Evolutionary conservation across 2,888 invertebrate species (phyloP), one percentile per base, ranked within the genome.

Genomic region (Callyntrura sp.): DNA sequence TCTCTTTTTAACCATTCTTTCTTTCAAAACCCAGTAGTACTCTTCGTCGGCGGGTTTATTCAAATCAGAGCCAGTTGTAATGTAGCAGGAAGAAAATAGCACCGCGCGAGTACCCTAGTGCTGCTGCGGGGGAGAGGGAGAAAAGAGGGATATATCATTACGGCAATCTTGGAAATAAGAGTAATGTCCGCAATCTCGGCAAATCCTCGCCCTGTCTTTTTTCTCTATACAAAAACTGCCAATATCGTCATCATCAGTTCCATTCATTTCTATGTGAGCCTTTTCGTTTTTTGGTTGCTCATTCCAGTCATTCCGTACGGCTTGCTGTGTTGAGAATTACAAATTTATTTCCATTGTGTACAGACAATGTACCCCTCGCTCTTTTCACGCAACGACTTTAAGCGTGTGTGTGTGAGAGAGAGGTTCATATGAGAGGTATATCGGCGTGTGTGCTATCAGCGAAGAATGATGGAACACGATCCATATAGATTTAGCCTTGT

Each of bases 121-220:
- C n/a, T n/a, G 25, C 17, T 17, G 17, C 11, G 11, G 9, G 14
- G 51, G 12, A 51, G 14, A 11, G 12, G 12, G n/a, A 86, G 68
- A 87, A 43, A 23, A 14, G 70, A 87, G 86, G 68, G 28, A 87
- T 87, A 87, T 68, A 87, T 87, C 86, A 87, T 79, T 81, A 87
- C 45, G 57, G 43, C 68, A 5, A 87, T 87, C 86, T 81, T 48
- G 68, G 68, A 87, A 87, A 87, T 65, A 81, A 55, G 81, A 87
- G 70, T 79, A 81, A 68, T 87, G 78, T 65, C 51, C 62, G 68
- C 79, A 87, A 87, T 87, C 86, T 79, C 51, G 55, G 55, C 45
- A 87, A 87, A 79, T 87, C 79, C 86, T n/a, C 14, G 82, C 11
- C 57, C 17, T 48, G 20, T 8, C 25, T 65, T 82, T 48, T n/a